phyloP scores from a whole-genome alignment of 37 sponge, comb jelly and placozoan species.

The Spongia lamella region DNA sequence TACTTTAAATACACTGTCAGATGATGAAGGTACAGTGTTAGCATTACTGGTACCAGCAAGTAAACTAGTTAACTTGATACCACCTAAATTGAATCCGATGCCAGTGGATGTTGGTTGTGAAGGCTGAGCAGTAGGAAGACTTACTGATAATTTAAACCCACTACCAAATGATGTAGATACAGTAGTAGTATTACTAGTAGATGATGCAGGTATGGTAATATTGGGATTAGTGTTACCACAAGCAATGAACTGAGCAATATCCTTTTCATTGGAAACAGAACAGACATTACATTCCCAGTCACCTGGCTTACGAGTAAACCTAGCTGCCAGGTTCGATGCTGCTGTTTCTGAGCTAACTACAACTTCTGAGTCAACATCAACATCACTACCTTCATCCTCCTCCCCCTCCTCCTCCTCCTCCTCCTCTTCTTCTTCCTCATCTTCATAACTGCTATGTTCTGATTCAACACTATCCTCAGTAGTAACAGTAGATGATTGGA shows the following conservation, averaged over 20 bases:
- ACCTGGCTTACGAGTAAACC: not conserved
- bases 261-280: constrained; percentile 23
- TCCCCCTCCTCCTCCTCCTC: not conserved
- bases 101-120: too few relatives aligned
- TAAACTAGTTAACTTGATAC: too few relatives aligned
- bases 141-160: too few relatives aligned
- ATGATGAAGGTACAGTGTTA: too few relatives aligned
- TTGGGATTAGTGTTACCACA: constrained; percentile 34
- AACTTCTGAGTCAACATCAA: not conserved
- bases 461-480: not conserved
- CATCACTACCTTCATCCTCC: not conserved
- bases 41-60: not conserved
- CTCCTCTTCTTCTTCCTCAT: not conserved
- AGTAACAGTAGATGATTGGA: not conserved
- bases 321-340: not conserved
- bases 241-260: constrained; percentile 20
- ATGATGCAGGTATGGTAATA: not conserved
- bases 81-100: too few relatives aligned
- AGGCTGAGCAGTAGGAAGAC: too few relatives aligned
- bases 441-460: not conserved
- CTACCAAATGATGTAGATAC: too few relatives aligned
- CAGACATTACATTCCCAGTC: constrained; percentile 44
- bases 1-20: too few relatives aligned
- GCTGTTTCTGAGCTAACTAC: too few relatives aligned
- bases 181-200: not conserved